Base-by-base conservation (phyloP, 2,888 invertebrate genomes). In the Oxycera nigricornis region DNA sequence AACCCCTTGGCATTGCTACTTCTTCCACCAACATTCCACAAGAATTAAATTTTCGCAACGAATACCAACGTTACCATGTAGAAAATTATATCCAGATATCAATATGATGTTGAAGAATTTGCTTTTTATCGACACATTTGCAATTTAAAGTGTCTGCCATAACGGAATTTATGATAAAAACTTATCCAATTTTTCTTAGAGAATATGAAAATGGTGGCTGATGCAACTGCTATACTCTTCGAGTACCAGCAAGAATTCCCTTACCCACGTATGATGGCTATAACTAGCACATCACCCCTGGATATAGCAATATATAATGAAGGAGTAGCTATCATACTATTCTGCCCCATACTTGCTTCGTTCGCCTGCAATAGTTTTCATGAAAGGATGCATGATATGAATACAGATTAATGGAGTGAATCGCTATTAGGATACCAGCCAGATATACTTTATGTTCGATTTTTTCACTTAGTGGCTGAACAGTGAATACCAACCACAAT, bases 141-240 rank as follows among this genome's bases (percentile, higher is more conserved):
- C 76, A 76, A 76, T 76, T 76, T 76, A 76, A 76, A 76, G 76
- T 76, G 74, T 73, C 76, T 74, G 76, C 74, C 74, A 76, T 74
- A 76, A 76, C 74, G 72, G 72, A 76, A 76, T 76, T 76, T 76
- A 76, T 76, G 74, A 74, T 72, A 72, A 74, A 76, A 76, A 76
- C 72, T 76, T 76, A 74, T 76, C 76, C 76, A 76, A 76, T 76
- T 76, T 76, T 76, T 76, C 76, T 76, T 76, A 74, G 68, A 73
- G 72, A 74, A 74, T 76, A 76, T 74, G 76, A 76, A 76, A 74
- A 76, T 74, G 73, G 72, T 73, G 74, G 74, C 68, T 72, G 74
- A 76, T 76, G 76, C 73, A 59, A 39, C 72, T 55, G 65, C 24
- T 65, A 65, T 26, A 22, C 39, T 65, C 46, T 2, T 11, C 4